Conservation (phyloP, 1,140 invertebrate species). For the Trichoplusia ni region DNA sequence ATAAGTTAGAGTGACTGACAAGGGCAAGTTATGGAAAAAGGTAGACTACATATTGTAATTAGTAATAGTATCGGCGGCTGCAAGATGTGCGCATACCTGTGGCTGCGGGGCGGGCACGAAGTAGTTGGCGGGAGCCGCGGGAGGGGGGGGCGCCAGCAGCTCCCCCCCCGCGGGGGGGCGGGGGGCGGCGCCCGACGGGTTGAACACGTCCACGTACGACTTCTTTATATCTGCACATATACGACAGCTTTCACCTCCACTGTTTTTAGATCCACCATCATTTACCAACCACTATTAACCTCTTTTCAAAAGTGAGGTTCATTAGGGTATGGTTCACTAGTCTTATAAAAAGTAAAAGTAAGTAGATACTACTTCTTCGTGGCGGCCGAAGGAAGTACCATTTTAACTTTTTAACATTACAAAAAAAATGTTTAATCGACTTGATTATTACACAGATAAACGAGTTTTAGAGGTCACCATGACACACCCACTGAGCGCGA, state of each 20-base stretch:
- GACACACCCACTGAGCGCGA: too few relatives aligned
- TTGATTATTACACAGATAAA: too few relatives aligned
- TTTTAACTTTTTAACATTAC: too few relatives aligned
- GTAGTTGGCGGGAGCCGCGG: slow-evolving; percentile 53
- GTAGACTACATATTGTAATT: background rate
- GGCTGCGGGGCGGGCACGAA: slow-evolving; percentile 47
- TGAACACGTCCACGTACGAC: slow-evolving; percentile 94
- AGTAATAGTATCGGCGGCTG: background rate
- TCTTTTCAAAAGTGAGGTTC: background rate
- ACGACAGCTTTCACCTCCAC: background rate
- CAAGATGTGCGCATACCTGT: slow-evolving; percentile 27
- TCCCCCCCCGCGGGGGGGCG: slow-evolving; percentile 62
- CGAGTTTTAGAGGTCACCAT: too few relatives aligned
- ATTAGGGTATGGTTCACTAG: too few relatives aligned
- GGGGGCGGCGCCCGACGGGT: slow-evolving; percentile 83
- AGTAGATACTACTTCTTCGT: too few relatives aligned
- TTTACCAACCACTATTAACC: background rate
- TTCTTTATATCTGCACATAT: slow-evolving; percentile 86
- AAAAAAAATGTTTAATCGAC: too few relatives aligned
- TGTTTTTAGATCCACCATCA: too few relatives aligned
- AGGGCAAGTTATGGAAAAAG: too few relatives aligned
- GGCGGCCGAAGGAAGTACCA: too few relatives aligned
- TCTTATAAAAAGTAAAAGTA: too few relatives aligned
- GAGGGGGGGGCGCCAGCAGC: slow-evolving; percentile 76
- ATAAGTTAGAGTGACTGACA: too few relatives aligned